These are phyloP conservation scores for Corvus cornix DNA, from an alignment of 2,113 vertebrate species.

Conservation along the genomic window DNA sequence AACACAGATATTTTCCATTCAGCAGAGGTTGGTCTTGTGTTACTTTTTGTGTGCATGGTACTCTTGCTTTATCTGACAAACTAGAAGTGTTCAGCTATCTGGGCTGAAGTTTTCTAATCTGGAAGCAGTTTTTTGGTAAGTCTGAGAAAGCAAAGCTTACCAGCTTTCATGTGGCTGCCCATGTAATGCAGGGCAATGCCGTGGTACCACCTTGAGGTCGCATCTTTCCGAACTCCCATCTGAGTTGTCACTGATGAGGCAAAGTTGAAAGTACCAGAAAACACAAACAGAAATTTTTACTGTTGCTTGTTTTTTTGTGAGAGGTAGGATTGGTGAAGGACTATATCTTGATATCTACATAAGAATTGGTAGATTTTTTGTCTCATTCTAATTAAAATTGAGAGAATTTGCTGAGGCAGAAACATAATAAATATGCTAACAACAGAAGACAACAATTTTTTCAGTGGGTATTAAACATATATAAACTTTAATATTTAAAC, in stretches of 20 bases:
- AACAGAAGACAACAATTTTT: background rate
- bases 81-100: background rate
- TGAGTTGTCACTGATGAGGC: background rate
- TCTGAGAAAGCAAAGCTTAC: background rate
- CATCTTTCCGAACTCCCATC: background rate
- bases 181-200: fast-evolving
- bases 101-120: background rate
- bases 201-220: background rate
- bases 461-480: background rate
- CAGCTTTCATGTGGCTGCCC: background rate
- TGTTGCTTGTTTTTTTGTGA: background rate
- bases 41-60: background rate
- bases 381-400: background rate
- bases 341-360: background rate
- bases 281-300: background rate
- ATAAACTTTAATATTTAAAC: background rate
- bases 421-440: background rate
- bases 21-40: background rate
- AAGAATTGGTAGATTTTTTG: background rate
- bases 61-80: background rate
- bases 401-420: background rate
- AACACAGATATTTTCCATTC: background rate
- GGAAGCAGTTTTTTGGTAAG: background rate
- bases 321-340: background rate
- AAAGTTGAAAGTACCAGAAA: background rate